Conservation (phyloP, 2,797 vertebrate species). For the Acipenser oxyrinchus region DNA sequence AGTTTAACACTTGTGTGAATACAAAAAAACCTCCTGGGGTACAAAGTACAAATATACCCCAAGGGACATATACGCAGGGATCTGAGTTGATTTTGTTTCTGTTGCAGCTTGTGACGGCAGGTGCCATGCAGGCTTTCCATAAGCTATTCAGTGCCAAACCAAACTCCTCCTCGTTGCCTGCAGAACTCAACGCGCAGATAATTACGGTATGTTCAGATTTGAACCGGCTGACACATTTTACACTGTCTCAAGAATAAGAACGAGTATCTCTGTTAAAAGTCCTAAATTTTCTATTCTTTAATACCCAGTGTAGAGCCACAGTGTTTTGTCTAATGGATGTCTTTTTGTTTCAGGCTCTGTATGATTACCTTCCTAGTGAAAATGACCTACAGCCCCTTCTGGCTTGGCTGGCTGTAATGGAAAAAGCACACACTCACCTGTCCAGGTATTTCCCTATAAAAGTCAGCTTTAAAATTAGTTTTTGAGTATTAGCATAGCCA, state of each 20-base stretch:
- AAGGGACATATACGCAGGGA: background rate
- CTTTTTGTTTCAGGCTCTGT: slow-evolving; percentile 68
- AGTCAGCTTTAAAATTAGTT: too few species aligned
- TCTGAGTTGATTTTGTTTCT: slow-evolving; percentile 9
- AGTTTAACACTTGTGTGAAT: too few species aligned
- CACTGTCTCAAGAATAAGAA: background rate
- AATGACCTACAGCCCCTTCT: slow-evolving; percentile 85
- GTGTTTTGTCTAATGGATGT: background rate
- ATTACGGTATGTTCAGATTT: slow-evolving; percentile 59
- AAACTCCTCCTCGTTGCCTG: slow-evolving; percentile 53
- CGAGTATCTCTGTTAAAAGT: background rate
- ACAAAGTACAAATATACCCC: too few species aligned
- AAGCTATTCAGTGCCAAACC: slow-evolving; percentile 77
- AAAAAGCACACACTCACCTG: slow-evolving; percentile 82
- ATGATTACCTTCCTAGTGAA: slow-evolving; percentile 85
- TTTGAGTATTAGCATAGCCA: too few species aligned
- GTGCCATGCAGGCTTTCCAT: slow-evolving; percentile 93
- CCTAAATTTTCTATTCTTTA: background rate
- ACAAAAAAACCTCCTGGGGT: too few species aligned
- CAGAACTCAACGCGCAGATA: slow-evolving; percentile 89
- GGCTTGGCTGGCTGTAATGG: slow-evolving; percentile 92
- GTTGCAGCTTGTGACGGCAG: slow-evolving; percentile 80
- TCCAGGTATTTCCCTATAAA: slow-evolving; percentile 53
- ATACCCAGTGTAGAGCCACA: background rate
- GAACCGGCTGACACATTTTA: background rate